Conservation (phyloP, 2,113 vertebrate species). For the Cochlearius cochlearius region DNA sequence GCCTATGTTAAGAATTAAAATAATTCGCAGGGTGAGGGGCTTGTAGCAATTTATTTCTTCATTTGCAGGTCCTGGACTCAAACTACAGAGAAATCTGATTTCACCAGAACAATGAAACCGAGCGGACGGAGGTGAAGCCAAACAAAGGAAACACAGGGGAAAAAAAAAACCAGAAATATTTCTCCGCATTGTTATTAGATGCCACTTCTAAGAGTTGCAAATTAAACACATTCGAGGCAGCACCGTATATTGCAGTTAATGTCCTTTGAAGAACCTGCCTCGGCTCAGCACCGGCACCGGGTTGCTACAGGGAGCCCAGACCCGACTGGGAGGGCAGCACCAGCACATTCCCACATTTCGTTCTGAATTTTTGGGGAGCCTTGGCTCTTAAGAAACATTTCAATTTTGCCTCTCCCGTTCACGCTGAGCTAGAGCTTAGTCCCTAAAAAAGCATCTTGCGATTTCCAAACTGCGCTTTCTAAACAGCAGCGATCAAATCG, state of each 20-base stretch:
- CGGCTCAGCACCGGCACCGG: neutral
- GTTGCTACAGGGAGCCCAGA: neutral
- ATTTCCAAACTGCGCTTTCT: neutral
- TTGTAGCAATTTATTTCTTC: slow-evolving; percentile 18
- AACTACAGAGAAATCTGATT: neutral
- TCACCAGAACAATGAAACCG: neutral
- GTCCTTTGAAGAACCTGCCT: neutral
- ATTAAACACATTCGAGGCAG: slow-evolving; percentile 20
- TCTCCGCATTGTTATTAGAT: neutral
- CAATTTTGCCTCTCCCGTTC: neutral
- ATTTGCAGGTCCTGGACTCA: neutral
- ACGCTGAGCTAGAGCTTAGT: neutral
- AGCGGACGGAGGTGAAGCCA: neutral
- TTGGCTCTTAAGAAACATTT: neutral
- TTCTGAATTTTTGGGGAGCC: neutral
- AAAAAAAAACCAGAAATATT: neutral
- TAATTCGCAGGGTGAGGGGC: neutral
- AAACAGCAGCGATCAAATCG: neutral
- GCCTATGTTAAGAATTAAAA: neutral
- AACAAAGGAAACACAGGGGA: slow-evolving; percentile 12
- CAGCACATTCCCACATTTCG: neutral
- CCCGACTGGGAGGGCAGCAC: neutral
- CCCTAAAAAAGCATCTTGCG: neutral
- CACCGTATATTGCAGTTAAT: neutral
- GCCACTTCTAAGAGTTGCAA: neutral